phyloP scores from a whole-genome alignment of 2,888 invertebrate species.

The Drosophila merina region DNA sequence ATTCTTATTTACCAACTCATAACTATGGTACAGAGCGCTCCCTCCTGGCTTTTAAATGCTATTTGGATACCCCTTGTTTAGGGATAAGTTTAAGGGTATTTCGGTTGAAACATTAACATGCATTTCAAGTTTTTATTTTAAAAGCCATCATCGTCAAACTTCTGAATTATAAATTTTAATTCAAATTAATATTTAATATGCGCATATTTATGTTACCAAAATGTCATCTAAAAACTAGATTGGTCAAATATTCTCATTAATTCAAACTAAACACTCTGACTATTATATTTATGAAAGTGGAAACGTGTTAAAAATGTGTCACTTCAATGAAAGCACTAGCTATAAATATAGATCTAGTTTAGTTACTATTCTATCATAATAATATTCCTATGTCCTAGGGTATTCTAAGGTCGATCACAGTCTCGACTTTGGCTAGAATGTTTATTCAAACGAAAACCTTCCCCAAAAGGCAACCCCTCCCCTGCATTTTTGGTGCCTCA shows the following conservation, averaged over 20 bases:
- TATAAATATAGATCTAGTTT: neutral
- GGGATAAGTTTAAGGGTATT: constrained; percentile 3
- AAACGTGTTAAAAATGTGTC: neutral
- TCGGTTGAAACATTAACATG: too few relatives aligned
- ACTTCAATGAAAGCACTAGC: neutral
- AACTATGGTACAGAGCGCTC: constrained; percentile 43
- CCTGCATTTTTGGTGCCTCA: constrained; percentile 14
- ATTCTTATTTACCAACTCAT: constrained; percentile 72
- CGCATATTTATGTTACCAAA: constrained; percentile 14
- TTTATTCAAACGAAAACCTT: constrained; percentile 32
- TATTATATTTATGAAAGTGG: neutral
- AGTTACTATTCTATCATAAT: neutral
- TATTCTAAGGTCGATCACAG: neutral
- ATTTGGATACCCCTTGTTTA: constrained; percentile 26
- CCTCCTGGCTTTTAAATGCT: constrained; percentile 16
- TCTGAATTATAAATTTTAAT: neutral
- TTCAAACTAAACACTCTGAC: neutral
- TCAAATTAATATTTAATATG: constrained; percentile 16
- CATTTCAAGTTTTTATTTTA: constrained; percentile 3
- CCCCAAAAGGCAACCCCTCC: constrained; percentile 27
- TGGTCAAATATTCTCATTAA: constrained; percentile 10
- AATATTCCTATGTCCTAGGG: constrained; percentile 5
- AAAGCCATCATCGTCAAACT: neutral
- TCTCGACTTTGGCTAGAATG: constrained; percentile 1
- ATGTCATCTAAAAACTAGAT: neutral